phyloP scores from a whole-genome alignment of 1,140 invertebrate species.

The Lucilia cuprina region DNA sequence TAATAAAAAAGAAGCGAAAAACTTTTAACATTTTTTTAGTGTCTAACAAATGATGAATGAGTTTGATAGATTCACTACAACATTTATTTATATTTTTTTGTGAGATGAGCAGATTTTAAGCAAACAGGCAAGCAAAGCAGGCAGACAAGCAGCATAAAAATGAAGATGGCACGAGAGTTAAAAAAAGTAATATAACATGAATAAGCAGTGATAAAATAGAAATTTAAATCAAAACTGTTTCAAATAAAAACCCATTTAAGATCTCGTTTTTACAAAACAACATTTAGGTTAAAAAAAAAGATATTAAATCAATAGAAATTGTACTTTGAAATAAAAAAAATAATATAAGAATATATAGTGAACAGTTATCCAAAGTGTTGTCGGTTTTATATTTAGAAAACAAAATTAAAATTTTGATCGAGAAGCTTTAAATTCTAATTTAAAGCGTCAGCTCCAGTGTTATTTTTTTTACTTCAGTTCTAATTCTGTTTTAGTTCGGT shows the following conservation, averaged over 20 bases:
- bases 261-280: neutral
- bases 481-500: too few species aligned
- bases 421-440: too few species aligned
- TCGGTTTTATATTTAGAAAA: too few species aligned
- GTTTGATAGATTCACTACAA: neutral
- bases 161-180: slow-evolving; percentile 32
- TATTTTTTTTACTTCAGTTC: too few species aligned
- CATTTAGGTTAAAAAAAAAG: neutral
- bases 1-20: neutral
- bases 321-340: too few species aligned
- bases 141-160: slow-evolving; percentile 53
- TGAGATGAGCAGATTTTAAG: slow-evolving; percentile 50
- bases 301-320: neutral
- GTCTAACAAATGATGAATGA: slow-evolving; percentile 23
- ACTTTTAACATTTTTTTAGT: neutral
- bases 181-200: neutral
- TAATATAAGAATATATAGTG: too few species aligned
- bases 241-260: neutral
- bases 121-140: slow-evolving; percentile 61
- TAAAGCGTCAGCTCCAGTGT: too few species aligned
- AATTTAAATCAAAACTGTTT: neutral
- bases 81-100: neutral
- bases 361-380: too few species aligned
- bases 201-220: neutral
- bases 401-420: too few species aligned